Evolutionary conservation across 64 coral and sea anemone species (phyloP), one percentile per base, ranked within the genome.

Genomic region (Acropora yongei): DNA sequence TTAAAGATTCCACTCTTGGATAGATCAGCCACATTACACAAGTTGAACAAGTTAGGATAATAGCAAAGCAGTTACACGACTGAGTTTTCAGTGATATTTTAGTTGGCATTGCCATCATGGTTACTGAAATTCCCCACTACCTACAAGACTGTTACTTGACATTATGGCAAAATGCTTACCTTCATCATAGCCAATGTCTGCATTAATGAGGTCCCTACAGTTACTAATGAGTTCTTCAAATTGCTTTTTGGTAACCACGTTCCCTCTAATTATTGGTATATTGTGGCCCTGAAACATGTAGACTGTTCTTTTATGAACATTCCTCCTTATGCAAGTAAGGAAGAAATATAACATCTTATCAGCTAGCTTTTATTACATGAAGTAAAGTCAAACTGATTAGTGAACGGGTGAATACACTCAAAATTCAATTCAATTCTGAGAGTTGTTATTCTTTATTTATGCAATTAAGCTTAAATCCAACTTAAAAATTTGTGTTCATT

Each of bases 121-220:
- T 51, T 80, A 57, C 78, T 57, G 55, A 72, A 72, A 72, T 72
- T 72, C 68, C 68, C 68, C 68, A 72, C 30, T 72, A 72, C 68
- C 68, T 72, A 30, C 68, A 72, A 72, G 68, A 72, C 68, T 72
- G n/a, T 72, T 72, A 19, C 60, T 63, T 63, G 60, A 72, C 68
- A 72, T 72, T 41, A 72, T 72, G 68, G 68, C 68, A 72, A 72
- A 72, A 72, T 68, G 68, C 53, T 89, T 89, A 89, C 87, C 87
- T 77, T 89, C 87, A 78, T 79, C 74, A 89, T 89, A 68, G 50
- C 87, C 87, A 89, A 89, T 89, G 51, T 78, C 75, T 65, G 47
- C 8, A 57, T 77, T 78, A 44, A 89, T 57, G 19, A 72, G 68
- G 19, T 60, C 79, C 57, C 57, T 39, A 81, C 14, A 51, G 57